Conservation (phyloP, 92 coral and sea anemone genomes). For the Ricordea florida region DNA sequence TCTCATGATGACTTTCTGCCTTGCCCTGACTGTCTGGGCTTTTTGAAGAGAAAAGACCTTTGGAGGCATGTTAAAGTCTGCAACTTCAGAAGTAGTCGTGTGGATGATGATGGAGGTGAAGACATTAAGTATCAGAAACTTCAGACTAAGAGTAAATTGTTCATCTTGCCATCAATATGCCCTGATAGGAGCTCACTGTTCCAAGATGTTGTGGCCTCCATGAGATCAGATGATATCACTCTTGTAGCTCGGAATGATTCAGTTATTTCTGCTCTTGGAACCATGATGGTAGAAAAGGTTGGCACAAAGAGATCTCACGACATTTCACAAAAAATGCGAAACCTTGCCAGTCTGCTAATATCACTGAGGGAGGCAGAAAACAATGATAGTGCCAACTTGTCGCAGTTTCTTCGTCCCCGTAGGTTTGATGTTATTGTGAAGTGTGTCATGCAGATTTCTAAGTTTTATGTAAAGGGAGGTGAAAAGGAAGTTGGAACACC, state of each 20-base stretch:
- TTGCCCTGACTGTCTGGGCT: slow-evolving; percentile 22
- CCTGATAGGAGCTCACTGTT: not conserved
- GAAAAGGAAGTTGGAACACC: slow-evolving; percentile 30
- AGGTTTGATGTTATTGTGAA: slow-evolving; percentile 22
- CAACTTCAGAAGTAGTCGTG: not conserved
- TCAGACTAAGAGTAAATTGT: slow-evolving; percentile 7
- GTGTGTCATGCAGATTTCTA: slow-evolving; percentile 4
- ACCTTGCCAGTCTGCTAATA: slow-evolving; percentile 7
- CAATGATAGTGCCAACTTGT: not conserved
- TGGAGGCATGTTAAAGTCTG: slow-evolving; percentile 30
- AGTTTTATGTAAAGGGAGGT: slow-evolving; percentile 8
- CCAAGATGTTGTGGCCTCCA: slow-evolving; percentile 19
- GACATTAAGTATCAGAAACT: slow-evolving; percentile 11
- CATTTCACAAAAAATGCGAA: slow-evolving; percentile 14
- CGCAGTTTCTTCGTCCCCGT: not conserved
- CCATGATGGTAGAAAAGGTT: slow-evolving; percentile 16
- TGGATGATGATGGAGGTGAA: not conserved
- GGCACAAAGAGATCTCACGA: not conserved
- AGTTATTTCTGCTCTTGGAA: slow-evolving; percentile 9
- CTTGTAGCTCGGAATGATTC: not conserved
- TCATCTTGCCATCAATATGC: slow-evolving; percentile 15
- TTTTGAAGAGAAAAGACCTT: slow-evolving; percentile 33
- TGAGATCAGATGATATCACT: not conserved
- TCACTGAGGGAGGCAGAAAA: not conserved
- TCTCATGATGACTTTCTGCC: slow-evolving; percentile 22